Percentiles rank a stretch among this genome's conserved stretches.
phyloP scores from a whole-genome alignment of 2,113 vertebrate species.

The Ammodytes dubius region DNA sequence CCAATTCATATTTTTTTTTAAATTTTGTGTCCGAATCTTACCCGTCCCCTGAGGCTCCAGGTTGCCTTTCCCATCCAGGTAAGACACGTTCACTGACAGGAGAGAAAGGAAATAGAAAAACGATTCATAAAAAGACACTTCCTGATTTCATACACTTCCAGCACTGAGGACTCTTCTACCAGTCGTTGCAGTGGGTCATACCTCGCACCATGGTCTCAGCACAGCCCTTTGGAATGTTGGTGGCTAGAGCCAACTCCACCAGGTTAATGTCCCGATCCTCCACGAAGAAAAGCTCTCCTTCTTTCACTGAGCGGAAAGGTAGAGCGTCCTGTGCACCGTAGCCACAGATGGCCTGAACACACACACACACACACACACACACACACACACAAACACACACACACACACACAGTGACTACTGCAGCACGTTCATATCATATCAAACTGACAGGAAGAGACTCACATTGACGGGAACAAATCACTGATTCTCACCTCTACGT shows the following conservation, averaged over 20 bases:
- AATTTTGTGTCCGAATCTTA: constrained; percentile 52
- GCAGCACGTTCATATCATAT: neutral
- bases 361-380: neutral
- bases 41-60: constrained; percentile 91
- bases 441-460: rapidly evolving
- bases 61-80: constrained; percentile 93
- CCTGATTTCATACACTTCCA: neutral
- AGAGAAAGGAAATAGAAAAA: constrained; percentile 11
- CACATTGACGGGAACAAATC: rapidly evolving
- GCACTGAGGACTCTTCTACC: rapidly evolving
- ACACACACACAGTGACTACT: neutral
- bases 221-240: constrained; percentile 93
- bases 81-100: constrained; percentile 90
- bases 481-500: constrained; percentile 86
- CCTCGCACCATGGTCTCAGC: constrained; percentile 92
- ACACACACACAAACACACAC: neutral
- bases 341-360: constrained; percentile 87
- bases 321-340: constrained; percentile 89
- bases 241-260: constrained; percentile 92
- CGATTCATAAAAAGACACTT: neutral
- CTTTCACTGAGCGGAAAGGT: constrained; percentile 87
- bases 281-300: constrained; percentile 91
- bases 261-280: constrained; percentile 93
- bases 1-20: too few relatives aligned
- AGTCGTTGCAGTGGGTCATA: constrained; percentile 13